Percentiles rank a stretch among this genome's conserved stretches.
Evolutionary conservation across 2,113 vertebrate species (phyloP).

Genomic region (Saccopteryx bilineata): DNA sequence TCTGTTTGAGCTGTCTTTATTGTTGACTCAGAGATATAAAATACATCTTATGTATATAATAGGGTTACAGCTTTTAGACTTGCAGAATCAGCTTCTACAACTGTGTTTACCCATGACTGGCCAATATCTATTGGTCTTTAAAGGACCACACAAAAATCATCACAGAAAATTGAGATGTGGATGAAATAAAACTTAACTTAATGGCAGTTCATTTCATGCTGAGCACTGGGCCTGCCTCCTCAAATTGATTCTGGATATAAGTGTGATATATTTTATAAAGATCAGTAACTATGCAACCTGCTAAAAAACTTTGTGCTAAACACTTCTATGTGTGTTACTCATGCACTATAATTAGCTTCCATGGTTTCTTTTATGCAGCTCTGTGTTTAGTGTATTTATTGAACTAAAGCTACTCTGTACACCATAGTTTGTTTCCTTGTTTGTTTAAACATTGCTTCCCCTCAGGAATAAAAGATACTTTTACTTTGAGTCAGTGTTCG

Average conservation of each 20-base stretch:
- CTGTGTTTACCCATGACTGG: neutral
- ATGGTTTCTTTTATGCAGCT: constrained; percentile 74
- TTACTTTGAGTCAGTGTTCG: constrained; percentile 82
- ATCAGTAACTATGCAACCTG: neutral
- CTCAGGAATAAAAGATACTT: constrained; percentile 70
- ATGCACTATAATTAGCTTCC: constrained; percentile 62
- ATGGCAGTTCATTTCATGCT: neutral
- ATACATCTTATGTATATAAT: constrained; percentile 37
- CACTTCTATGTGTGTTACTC: neutral
- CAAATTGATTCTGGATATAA: constrained; percentile 47
- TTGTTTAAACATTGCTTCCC: constrained; percentile 63
- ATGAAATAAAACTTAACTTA: constrained; percentile 37
- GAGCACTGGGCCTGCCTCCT: neutral
- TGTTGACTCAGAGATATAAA: constrained; percentile 59
- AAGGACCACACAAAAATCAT: constrained; percentile 40
- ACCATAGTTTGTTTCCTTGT: constrained; percentile 44
- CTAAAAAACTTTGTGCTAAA: neutral
- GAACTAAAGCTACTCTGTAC: constrained; percentile 74
- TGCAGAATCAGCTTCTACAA: constrained; percentile 4
- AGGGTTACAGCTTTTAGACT: constrained; percentile 21
- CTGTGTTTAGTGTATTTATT: constrained; percentile 70
- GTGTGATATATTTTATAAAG: neutral
- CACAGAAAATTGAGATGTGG: constrained; percentile 40
- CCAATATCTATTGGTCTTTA: constrained; percentile 43
- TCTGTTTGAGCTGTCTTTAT: constrained; percentile 21